Percentiles rank a stretch among this genome's conserved stretches.
These are phyloP conservation scores for Drosophila mayri DNA, from an alignment of 1,140 invertebrate species.

Conservation along the genomic window DNA sequence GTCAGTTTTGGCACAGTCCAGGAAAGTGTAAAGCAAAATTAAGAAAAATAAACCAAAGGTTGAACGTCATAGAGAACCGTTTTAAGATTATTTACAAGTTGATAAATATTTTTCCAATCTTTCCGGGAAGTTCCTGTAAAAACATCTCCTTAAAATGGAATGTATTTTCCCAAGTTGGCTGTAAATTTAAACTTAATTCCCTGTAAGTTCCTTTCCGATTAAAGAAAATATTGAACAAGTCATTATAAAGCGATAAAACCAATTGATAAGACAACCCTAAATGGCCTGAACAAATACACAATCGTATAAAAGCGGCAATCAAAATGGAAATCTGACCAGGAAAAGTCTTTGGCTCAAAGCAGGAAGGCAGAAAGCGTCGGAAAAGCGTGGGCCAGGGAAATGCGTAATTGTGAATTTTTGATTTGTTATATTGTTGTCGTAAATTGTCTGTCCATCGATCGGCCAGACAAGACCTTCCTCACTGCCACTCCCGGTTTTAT, in stretches of 20 bases:
- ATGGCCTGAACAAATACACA: conserved; percentile 37
- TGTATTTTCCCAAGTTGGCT: not conserved
- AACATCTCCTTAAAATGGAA: too few relatives aligned
- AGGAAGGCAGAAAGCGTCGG: conserved; percentile 22
- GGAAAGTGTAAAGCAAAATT: not conserved
- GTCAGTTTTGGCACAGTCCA: conserved; percentile 54
- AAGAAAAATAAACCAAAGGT: not conserved
- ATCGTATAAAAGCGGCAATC: conserved; percentile 9
- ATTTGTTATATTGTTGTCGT: conserved; percentile 34
- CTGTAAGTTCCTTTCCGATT: conserved; percentile 9
- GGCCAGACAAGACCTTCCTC: conserved; percentile 42
- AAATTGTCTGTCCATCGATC: conserved; percentile 39
- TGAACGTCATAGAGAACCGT: not conserved
- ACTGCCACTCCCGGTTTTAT: conserved; percentile 25
- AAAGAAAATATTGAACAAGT: conserved; percentile 29
- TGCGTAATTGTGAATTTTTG: conserved; percentile 53
- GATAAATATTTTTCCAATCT: not conserved
- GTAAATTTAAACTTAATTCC: not conserved
- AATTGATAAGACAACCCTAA: conserved; percentile 12
- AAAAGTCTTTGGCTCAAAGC: conserved; percentile 24
- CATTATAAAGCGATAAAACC: conserved; percentile 29
- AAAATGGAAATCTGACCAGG: conserved; percentile 31
- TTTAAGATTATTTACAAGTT: not conserved
- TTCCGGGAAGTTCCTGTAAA: conserved; percentile 41
- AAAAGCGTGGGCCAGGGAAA: conserved; percentile 19